Evolutionary conservation across 2,797 vertebrate species (phyloP).

Genomic region (Kryptopterus vitreolus): DNA sequence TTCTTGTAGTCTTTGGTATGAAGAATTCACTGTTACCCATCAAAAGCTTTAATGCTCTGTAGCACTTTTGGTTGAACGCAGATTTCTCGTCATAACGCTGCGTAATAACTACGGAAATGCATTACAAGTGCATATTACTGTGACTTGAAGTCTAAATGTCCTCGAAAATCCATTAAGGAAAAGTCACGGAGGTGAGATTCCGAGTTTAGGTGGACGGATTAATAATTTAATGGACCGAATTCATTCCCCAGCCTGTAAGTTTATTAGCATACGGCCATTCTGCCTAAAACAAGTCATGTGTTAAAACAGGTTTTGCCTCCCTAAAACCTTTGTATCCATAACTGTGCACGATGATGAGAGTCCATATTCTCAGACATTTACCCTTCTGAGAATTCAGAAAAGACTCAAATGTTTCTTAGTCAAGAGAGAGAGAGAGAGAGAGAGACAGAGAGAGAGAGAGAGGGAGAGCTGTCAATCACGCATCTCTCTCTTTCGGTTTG

Average conservation of each 20-base stretch:
- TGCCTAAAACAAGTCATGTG: too few species aligned
- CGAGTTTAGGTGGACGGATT: neutral
- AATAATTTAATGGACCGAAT: slow-evolving; percentile 17
- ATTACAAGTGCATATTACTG: neutral
- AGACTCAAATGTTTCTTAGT: neutral
- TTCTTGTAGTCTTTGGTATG: neutral
- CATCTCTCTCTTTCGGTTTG: neutral
- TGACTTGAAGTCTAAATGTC: slow-evolving; percentile 28
- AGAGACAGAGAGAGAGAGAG: too few species aligned
- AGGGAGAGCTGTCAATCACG: too few species aligned
- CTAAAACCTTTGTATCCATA: too few species aligned
- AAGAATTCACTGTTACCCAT: neutral
- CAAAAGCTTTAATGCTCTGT: neutral
- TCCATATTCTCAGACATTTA: neutral
- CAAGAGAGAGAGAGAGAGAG: too few species aligned
- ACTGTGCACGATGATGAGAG: neutral
- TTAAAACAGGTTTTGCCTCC: too few species aligned
- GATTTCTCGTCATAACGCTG: too few species aligned
- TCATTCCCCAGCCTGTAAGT: slow-evolving; percentile 27
- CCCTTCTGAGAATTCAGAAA: neutral
- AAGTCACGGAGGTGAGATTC: too few species aligned
- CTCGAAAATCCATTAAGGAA: neutral
- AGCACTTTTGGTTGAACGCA: neutral
- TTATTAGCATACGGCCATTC: slow-evolving; percentile 43
- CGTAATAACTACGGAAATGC: too few species aligned